Evolutionary conservation across 1,140 invertebrate genomes (phyloP).

Genomic region (Orchesella cincta): DNA sequence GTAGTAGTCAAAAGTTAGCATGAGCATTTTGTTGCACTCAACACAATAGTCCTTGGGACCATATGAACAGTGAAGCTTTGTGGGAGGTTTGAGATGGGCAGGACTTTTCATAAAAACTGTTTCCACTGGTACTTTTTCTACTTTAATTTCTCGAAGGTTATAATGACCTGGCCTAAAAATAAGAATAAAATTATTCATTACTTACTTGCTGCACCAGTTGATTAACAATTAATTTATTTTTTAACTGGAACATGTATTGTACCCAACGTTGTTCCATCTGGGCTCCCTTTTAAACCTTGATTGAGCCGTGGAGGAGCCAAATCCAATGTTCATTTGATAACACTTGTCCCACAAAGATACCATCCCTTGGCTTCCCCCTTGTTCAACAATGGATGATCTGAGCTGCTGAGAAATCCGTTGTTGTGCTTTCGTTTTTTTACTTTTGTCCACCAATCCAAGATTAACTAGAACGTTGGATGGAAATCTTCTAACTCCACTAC

Average conservation of each 20-base stretch:
- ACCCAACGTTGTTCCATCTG: background rate
- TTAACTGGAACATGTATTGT: background rate
- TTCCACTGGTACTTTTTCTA: background rate
- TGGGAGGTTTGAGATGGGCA: background rate
- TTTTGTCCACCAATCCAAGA: background rate
- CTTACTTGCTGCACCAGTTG: too few relatives aligned
- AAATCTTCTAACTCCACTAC: too few relatives aligned
- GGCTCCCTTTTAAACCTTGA: background rate
- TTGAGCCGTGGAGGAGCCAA: background rate
- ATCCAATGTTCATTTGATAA: background rate
- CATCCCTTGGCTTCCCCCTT: background rate
- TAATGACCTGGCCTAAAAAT: slow-evolving; percentile 5
- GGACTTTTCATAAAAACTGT: background rate
- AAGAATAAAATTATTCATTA: too few relatives aligned
- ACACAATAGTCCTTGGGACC: background rate
- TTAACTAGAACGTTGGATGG: background rate
- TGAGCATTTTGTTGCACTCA: background rate
- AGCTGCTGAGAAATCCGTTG: too few relatives aligned
- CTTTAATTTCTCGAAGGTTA: background rate
- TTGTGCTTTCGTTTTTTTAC: too few relatives aligned
- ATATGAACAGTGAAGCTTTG: slow-evolving; percentile 2
- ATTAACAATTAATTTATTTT: too few relatives aligned
- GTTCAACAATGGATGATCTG: too few relatives aligned
- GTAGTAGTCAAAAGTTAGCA: background rate
- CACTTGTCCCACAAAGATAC: background rate